A percentile compares a stretch with the other conserved stretches of the same genome.
Conservation (phyloP, 1,140 invertebrate genomes). For the Microplitis demolitor region DNA sequence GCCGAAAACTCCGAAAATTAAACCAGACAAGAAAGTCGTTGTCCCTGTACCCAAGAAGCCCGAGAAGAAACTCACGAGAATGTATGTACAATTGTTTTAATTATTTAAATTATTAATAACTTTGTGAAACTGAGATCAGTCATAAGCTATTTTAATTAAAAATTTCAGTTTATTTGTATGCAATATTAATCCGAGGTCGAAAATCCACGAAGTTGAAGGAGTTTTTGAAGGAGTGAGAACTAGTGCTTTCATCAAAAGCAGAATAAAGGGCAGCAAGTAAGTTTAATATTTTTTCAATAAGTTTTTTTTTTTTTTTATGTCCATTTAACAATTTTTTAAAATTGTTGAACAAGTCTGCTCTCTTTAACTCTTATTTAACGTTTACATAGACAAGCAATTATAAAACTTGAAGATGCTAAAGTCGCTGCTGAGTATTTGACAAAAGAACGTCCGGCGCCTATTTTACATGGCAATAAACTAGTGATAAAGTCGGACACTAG, state of each 20-base stretch:
- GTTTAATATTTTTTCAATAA: not conserved
- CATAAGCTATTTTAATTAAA: not conserved
- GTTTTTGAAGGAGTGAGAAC: conserved; percentile 34
- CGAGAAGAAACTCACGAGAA: conserved; percentile 24
- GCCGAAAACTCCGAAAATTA: conserved; percentile 19
- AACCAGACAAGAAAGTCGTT: conserved; percentile 33
- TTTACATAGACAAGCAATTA: conserved; percentile 34
- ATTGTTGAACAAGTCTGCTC: not conserved
- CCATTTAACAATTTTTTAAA: not conserved
- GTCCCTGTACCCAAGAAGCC: conserved; percentile 26
- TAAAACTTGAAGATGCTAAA: conserved; percentile 33
- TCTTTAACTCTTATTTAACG: not conserved
- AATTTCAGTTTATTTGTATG: conserved; percentile 39
- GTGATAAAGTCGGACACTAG: conserved; percentile 34
- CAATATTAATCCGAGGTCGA: conserved; percentile 33
- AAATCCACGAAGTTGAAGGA: conserved; percentile 30
- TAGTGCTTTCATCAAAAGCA: conserved; percentile 35
- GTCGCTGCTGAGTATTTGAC: conserved; percentile 39
- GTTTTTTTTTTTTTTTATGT: not conserved
- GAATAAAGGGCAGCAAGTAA: not conserved
- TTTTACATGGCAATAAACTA: conserved; percentile 30
- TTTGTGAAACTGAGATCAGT: no score
- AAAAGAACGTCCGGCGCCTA: conserved; percentile 26
- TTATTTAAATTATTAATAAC: not conserved
- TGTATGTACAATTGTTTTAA: conserved; percentile 29